Percentiles rank a stretch among this genome's conserved stretches.
Evolutionary conservation across 1,140 invertebrate genomes (phyloP).

Genomic region (Drosophila pectinifera): DNA sequence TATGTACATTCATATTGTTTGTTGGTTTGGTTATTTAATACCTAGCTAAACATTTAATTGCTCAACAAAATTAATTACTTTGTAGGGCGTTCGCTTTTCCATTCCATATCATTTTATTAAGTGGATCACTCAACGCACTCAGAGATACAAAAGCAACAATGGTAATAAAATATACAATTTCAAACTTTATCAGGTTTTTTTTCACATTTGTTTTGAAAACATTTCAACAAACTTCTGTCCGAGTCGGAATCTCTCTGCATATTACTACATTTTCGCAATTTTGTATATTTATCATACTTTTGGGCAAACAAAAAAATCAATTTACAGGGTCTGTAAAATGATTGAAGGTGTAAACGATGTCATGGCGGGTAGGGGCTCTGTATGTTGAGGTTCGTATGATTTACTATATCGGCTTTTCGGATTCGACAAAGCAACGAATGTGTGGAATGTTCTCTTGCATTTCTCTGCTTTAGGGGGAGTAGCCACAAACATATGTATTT

Average conservation of each 20-base stretch:
- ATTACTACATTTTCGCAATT: neutral
- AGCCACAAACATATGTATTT: constrained; percentile 32
- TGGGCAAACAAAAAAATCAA: neutral
- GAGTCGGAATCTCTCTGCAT: neutral
- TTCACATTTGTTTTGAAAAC: neutral
- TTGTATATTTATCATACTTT: constrained; percentile 21
- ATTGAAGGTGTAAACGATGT: constrained; percentile 15
- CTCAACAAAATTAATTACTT: constrained; percentile 15
- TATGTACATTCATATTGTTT: neutral
- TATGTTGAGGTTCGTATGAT: constrained; percentile 22
- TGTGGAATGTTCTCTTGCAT: constrained; percentile 24
- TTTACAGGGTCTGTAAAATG: constrained; percentile 7
- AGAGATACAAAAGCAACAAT: constrained; percentile 26
- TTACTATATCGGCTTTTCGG: constrained; percentile 27
- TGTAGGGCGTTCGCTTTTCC: neutral
- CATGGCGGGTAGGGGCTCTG: constrained; percentile 8
- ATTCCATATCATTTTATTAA: constrained; percentile 4
- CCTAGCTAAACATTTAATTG: constrained; percentile 65
- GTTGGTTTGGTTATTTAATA: constrained; percentile 45
- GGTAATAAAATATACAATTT: constrained; percentile 29
- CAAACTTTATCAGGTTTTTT: constrained; percentile 1
- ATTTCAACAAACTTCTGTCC: constrained; percentile 8
- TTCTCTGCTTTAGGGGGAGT: constrained; percentile 18
- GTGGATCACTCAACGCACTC: constrained; percentile 9
- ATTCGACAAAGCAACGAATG: constrained; percentile 4